phyloP scores from a whole-genome alignment of 2,113 vertebrate species.

The Chaenocephalus aceratus region DNA sequence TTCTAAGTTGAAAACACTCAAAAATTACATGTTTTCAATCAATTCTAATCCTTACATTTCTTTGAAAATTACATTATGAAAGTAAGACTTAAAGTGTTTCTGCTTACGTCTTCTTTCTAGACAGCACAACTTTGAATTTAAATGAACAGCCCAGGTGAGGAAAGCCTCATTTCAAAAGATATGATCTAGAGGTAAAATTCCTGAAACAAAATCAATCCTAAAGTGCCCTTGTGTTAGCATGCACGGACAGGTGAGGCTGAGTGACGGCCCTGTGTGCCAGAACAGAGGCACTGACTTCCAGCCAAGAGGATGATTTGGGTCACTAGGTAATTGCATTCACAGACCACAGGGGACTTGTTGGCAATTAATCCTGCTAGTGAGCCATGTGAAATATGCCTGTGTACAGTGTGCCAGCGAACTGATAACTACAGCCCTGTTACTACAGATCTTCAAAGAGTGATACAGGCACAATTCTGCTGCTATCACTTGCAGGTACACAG shows the following conservation, averaged over 20 bases:
- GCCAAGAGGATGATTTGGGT: conserved; percentile 81
- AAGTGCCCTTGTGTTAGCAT: conserved; percentile 2
- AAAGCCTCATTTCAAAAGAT: neutral
- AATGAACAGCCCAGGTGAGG: neutral
- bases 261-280: conserved; percentile 57
- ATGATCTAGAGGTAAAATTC: neutral
- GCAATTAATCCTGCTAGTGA: conserved; percentile 78
- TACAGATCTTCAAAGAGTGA: conserved; percentile 43
- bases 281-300: conserved; percentile 58
- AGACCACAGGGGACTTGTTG: conserved; percentile 73
- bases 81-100: neutral
- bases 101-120: neutral
- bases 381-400: conserved; percentile 60
- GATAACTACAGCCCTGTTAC: conserved; percentile 48
- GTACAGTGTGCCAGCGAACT: conserved; percentile 42
- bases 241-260: conserved; percentile 37
- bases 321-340: conserved; percentile 82
- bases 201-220: conserved; percentile 8
- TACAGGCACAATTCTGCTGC: conserved; percentile 32
- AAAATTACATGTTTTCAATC: neutral
- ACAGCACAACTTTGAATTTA: neutral
- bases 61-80: neutral
- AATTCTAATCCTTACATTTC: neutral
- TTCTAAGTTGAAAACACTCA: neutral
- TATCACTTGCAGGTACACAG: conserved; percentile 29